These are phyloP conservation scores for Tuta absoluta DNA, from an alignment of 2,888 invertebrate genomes.

Conservation along the genomic window DNA sequence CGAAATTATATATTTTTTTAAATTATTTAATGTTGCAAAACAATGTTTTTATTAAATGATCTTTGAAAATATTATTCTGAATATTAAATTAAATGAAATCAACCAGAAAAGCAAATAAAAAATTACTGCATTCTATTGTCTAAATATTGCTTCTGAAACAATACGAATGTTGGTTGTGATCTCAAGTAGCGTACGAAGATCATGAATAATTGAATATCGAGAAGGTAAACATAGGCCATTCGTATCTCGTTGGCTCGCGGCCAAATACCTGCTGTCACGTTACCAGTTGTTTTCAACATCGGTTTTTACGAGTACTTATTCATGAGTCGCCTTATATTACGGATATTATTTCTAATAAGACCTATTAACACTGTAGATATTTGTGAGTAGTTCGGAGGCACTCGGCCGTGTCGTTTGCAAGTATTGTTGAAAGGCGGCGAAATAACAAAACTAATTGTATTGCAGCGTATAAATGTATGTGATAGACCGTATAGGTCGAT, in stretches of 20 bases:
- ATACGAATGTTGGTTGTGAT: neutral
- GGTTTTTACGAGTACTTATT: neutral
- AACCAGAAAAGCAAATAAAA: too few relatives aligned
- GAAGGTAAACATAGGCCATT: slow-evolving; percentile 19
- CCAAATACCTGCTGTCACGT: neutral
- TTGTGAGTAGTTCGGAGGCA: slow-evolving; percentile 5
- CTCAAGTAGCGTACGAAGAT: slow-evolving; percentile 7
- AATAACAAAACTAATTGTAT: slow-evolving; percentile 1
- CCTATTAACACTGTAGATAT: slow-evolving; percentile 32
- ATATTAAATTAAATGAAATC: too few relatives aligned
- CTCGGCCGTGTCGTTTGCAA: neutral
- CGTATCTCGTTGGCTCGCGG: neutral
- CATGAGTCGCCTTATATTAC: neutral
- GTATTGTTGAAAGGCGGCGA: neutral
- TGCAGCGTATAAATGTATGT: neutral
- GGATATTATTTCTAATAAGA: slow-evolving; percentile 27
- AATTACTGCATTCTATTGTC: too few relatives aligned
- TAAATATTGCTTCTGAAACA: too few relatives aligned
- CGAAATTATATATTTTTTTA: too few relatives aligned
- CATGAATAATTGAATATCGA: neutral
- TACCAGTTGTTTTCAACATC: neutral
- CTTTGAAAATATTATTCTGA: too few relatives aligned
- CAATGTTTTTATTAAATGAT: too few relatives aligned
- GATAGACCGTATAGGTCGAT: neutral
- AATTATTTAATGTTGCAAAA: too few relatives aligned